phyloP scores from a whole-genome alignment of 2,888 invertebrate genomes.

The Incurvaria masculella region DNA sequence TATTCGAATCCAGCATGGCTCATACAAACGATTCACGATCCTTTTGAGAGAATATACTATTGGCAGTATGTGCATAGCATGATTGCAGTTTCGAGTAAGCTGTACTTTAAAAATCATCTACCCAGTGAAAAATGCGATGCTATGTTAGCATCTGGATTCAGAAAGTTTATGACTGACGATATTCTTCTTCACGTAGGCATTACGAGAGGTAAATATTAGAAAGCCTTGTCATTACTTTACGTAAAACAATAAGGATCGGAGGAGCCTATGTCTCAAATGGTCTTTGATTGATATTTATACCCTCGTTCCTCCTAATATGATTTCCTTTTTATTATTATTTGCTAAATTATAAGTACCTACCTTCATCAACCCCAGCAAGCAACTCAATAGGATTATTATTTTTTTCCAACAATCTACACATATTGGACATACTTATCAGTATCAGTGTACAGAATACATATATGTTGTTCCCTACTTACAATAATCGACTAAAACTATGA shows the following conservation, averaged over 20 bases:
- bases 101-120: slow-evolving; percentile 37
- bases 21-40: slow-evolving; percentile 42
- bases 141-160: slow-evolving; percentile 48
- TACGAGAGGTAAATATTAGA: slow-evolving; percentile 32
- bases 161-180: slow-evolving; percentile 47
- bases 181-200: slow-evolving; percentile 38
- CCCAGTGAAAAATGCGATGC: slow-evolving; percentile 39
- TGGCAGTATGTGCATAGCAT: slow-evolving; percentile 61
- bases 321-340: too few relatives aligned
- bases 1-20: slow-evolving; percentile 45
- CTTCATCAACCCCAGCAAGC: too few relatives aligned
- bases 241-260: too few relatives aligned
- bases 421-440: too few relatives aligned
- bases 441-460: too few relatives aligned
- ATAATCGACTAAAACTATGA: too few relatives aligned
- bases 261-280: too few relatives aligned
- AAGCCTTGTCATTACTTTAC: slow-evolving; percentile 16
- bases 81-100: slow-evolving; percentile 44
- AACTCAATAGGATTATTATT: too few relatives aligned
- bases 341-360: not conserved
- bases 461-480: too few relatives aligned
- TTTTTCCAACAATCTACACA: too few relatives aligned
- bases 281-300: not conserved
- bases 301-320: not conserved
- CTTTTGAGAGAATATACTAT: slow-evolving; percentile 59